These are phyloP conservation scores for Carassius carassius DNA, from an alignment of 2,113 vertebrate species.

Conservation along the genomic window DNA sequence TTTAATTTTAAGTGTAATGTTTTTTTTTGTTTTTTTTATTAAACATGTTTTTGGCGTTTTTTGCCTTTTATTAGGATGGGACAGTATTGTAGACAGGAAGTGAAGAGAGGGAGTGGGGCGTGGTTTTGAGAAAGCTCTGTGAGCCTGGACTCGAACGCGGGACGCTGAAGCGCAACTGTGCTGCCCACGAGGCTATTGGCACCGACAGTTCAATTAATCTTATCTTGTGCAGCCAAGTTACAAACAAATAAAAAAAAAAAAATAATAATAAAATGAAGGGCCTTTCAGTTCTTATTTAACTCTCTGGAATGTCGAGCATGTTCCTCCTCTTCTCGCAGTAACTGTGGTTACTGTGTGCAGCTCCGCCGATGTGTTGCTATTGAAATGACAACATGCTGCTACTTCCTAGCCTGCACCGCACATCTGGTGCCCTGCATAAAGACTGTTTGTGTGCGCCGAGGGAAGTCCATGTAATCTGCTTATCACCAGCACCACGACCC, in stretches of 20 bases:
- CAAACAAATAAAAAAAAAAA: background rate
- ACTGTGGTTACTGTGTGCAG: slow-evolving; percentile 18
- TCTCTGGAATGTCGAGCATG: background rate
- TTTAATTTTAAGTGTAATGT: too few relatives aligned
- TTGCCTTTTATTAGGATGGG: too few relatives aligned
- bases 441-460: background rate
- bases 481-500: background rate
- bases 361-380: slow-evolving; percentile 25
- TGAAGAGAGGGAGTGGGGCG: too few relatives aligned
- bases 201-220: background rate
- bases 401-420: slow-evolving; percentile 31
- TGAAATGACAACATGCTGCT: slow-evolving; percentile 33
- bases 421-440: slow-evolving; percentile 39
- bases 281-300: background rate
- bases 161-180: too few relatives aligned
- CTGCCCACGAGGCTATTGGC: too few relatives aligned
- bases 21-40: too few relatives aligned
- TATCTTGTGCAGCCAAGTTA: background rate
- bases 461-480: background rate
- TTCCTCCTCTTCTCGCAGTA: background rate
- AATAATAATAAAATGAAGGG: background rate
- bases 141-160: too few relatives aligned
- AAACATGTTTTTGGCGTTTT: too few relatives aligned
- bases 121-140: too few relatives aligned
- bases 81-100: too few relatives aligned